These are phyloP conservation scores for Syrista parreyssii DNA, from an alignment of 2,888 invertebrate genomes.

Conservation along the genomic window DNA sequence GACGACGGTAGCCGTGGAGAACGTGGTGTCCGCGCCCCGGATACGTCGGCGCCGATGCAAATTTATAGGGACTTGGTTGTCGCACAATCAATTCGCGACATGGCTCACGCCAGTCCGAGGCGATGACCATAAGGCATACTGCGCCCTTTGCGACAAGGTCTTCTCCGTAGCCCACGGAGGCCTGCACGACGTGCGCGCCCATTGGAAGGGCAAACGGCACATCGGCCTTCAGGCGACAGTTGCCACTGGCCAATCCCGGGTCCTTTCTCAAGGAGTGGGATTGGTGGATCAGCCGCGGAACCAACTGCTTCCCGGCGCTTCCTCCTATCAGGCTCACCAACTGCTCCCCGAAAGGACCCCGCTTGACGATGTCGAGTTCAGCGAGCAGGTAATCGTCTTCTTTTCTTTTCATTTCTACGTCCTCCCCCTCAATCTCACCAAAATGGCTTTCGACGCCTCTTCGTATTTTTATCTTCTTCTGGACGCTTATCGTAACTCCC, in stretches of 20 bases:
- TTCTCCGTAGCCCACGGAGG: slow-evolving; percentile 56
- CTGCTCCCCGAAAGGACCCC: slow-evolving; percentile 21
- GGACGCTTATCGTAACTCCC: too few species aligned
- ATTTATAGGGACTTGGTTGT: slow-evolving; percentile 51
- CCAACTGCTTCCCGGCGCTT: slow-evolving; percentile 31
- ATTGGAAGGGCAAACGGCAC: slow-evolving; percentile 59
- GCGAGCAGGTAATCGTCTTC: slow-evolving; percentile 38
- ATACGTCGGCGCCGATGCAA: slow-evolving; percentile 51
- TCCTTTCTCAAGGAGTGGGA: slow-evolving; percentile 28
- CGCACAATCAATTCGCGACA: slow-evolving; percentile 47
- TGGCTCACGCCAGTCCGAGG: slow-evolving; percentile 52
- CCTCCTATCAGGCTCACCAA: slow-evolving; percentile 24
- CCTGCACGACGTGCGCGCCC: slow-evolving; percentile 54
- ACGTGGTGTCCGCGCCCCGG: slow-evolving; percentile 19
- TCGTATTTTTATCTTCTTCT: too few species aligned
- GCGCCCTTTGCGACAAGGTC: slow-evolving; percentile 53
- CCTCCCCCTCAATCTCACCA: slow-evolving; percentile 8
- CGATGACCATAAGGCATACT: slow-evolving; percentile 52
- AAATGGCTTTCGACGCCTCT: neutral
- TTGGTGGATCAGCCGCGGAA: slow-evolving; percentile 22
- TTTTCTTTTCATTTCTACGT: slow-evolving; percentile 20
- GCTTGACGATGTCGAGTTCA: slow-evolving; percentile 23
- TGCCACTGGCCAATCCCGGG: slow-evolving; percentile 43
- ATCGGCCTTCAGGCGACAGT: slow-evolving; percentile 45
- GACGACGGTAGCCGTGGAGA: neutral